Percentiles rank a stretch among this genome's conserved stretches.
Evolutionary conservation across 2,888 invertebrate species (phyloP).

Genomic region (Neocrepidodera transversa): DNA sequence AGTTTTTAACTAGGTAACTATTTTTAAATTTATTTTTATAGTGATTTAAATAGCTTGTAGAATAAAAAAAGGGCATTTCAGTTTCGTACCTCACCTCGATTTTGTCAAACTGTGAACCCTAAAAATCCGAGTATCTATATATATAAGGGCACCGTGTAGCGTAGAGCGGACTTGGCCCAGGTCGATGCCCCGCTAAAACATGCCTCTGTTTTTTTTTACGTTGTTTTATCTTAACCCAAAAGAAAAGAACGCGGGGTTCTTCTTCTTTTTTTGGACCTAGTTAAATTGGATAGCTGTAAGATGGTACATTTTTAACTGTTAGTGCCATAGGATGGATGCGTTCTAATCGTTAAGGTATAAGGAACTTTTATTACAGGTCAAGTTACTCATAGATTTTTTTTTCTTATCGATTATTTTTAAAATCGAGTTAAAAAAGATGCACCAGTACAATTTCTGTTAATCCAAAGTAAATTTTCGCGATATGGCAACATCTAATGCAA

Average conservation of each 20-base stretch:
- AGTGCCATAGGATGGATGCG: constrained; percentile 17
- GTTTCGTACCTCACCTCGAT: constrained; percentile 26
- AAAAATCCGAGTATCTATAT: constrained; percentile 39
- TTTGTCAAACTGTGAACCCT: constrained; percentile 30
- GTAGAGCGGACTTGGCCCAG: constrained; percentile 48
- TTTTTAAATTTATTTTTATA: too few species aligned
- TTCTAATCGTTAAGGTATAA: background rate
- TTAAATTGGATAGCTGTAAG: constrained; percentile 31
- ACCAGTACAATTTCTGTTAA: too few species aligned
- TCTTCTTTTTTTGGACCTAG: constrained; percentile 27
- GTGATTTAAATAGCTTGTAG: too few species aligned
- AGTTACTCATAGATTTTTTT: constrained; percentile 11
- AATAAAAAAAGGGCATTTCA: background rate
- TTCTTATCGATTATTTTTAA: too few species aligned
- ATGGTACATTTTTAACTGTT: constrained; percentile 23
- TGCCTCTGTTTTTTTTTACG: constrained; percentile 50
- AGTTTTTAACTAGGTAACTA: too few species aligned
- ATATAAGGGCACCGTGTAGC: constrained; percentile 51
- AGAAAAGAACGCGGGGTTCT: constrained; percentile 44
- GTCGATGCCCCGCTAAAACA: constrained; percentile 53
- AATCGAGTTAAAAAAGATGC: too few species aligned
- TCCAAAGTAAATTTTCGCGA: too few species aligned
- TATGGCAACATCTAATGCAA: too few species aligned
- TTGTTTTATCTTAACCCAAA: constrained; percentile 51
- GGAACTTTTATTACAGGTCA: constrained; percentile 12